Evolutionary conservation across 2,797 vertebrate genomes (phyloP), one percentile per base, ranked within the genome.

Genomic region (Takifugu rubripes): DNA sequence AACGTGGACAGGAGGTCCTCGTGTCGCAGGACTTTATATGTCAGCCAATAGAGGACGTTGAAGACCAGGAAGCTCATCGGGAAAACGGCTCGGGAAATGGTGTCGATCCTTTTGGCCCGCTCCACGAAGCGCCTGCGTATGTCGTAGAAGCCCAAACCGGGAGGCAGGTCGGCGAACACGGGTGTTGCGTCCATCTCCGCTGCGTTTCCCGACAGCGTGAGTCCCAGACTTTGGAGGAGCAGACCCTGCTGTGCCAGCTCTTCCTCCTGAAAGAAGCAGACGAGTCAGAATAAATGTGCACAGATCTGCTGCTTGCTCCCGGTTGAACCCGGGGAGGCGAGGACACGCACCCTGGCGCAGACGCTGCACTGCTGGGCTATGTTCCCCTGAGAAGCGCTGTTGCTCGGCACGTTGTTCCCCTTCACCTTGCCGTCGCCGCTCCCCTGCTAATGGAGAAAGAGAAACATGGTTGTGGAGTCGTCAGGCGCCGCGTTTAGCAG

Each of bases 31-130:
- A 98, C 94, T 90, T 97, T 96, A 87, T 95, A 97, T 44, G 95
- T 84, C 0, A 97, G 86, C 96, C 96, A 98, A 78, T 98, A 98
- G 82, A 98, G 93, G 66, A 97, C 85, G 2, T 98, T 98, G 75
- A 98, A 98, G 76, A 96, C 79, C 49, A 98, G 92, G 85, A 98
- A 98, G 67, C 93, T 93, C 83, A 98, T 92, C 47, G 96, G 96
- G 70, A 98, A 98, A 72, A 94, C 73, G 0, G 95, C 96, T 12
- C 94, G 66, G 45, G 96, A 95, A 72, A 98, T 77, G 58, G 94
- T 97, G 68, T 97, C 95, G 9, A 98, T 98, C 74, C 93, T 90
- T 70, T 96, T 97, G 4, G 96, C 95, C 2, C 79, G 84, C 64
- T 97, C 93, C 10, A 93, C 59, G 25, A 94, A 97, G 54, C 86